Evolutionary conservation across 2,113 vertebrate genomes (phyloP).

Genomic region (Anoplopoma fimbria): DNA sequence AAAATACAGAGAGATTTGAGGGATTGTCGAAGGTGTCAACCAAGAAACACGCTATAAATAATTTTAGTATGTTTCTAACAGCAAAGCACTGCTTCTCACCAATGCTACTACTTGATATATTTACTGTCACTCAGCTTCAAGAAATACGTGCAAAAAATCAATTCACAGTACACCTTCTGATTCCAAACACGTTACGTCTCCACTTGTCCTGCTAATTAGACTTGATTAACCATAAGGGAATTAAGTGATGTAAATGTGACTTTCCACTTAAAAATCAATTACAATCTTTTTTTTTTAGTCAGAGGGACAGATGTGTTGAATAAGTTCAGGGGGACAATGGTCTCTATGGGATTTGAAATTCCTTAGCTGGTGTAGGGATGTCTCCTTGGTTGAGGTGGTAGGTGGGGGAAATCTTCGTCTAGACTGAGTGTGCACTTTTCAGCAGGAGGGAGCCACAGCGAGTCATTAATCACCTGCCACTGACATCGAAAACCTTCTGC

Average conservation of each 20-base stretch:
- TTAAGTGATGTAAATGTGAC: conserved; percentile 56
- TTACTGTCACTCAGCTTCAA: neutral
- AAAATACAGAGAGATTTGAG: conserved; percentile 73
- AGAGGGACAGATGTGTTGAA: conserved; percentile 64
- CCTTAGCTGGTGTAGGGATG: conserved; percentile 61
- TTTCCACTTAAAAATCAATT: conserved; percentile 76
- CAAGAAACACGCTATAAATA: conserved; percentile 84
- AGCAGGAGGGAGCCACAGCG: conserved; percentile 74
- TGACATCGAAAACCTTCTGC: conserved; percentile 82
- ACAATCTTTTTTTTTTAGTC: conserved; percentile 32
- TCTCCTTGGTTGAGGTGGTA: conserved; percentile 63
- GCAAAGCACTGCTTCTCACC: conserved; percentile 75
- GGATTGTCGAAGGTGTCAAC: conserved; percentile 71
- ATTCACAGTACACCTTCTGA: conserved; percentile 12
- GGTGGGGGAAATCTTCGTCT: conserved; percentile 78
- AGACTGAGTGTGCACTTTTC: conserved; percentile 79
- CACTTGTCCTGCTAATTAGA: conserved; percentile 55
- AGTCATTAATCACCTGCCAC: conserved; percentile 86
- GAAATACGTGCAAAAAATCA: conserved; percentile 18
- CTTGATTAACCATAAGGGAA: conserved; percentile 65
- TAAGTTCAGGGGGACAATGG: conserved; percentile 65
- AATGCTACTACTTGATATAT: conserved; percentile 56
- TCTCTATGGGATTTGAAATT: conserved; percentile 58
- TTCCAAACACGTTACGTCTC: conserved; percentile 17
- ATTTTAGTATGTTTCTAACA: conserved; percentile 83